These are phyloP conservation scores for Turritopsis dohrnii DNA, from an alignment of 30 jellyfish, hydroid and myxozoan genomes.

Conservation along the genomic window DNA sequence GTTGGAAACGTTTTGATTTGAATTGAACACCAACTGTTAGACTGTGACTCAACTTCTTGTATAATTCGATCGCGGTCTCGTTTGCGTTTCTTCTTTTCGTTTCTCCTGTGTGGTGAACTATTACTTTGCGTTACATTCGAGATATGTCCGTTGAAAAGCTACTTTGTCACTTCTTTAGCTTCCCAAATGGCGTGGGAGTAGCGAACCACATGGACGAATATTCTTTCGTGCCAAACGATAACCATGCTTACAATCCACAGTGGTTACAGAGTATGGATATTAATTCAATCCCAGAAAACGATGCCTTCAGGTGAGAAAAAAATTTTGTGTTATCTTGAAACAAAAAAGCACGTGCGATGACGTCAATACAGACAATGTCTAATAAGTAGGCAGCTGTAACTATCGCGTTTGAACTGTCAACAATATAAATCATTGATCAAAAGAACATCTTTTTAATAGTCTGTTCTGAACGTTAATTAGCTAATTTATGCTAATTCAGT, in stretches of 20 bases:
- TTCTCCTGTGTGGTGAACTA: no score
- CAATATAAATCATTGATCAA: neutral
- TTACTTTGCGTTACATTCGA: no score
- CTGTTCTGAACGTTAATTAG: no score
- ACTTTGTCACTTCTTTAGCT: neutral
- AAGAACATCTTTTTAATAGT: neutral
- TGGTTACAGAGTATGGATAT: slow-evolving; percentile 8
- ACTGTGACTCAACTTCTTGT: neutral
- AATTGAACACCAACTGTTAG: neutral
- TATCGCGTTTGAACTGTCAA: no score
- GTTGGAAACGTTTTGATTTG: neutral
- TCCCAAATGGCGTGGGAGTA: neutral
- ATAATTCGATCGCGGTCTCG: no score
- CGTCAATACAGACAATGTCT: no score
- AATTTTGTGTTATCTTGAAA: no score
- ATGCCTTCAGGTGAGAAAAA: neutral
- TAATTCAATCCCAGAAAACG: neutral
- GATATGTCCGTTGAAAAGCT: neutral
- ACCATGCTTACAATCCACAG: slow-evolving; percentile 16
- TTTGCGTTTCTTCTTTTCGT: neutral
- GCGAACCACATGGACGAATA: neutral
- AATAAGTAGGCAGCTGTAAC: no score
- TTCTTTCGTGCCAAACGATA: slow-evolving; percentile 1
- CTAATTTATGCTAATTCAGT: no score
- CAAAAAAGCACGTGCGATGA: no score